Percentiles rank a stretch among this genome's conserved stretches.
phyloP scores from a whole-genome alignment of 2,888 invertebrate species.

The Megastigmus dorsalis region DNA sequence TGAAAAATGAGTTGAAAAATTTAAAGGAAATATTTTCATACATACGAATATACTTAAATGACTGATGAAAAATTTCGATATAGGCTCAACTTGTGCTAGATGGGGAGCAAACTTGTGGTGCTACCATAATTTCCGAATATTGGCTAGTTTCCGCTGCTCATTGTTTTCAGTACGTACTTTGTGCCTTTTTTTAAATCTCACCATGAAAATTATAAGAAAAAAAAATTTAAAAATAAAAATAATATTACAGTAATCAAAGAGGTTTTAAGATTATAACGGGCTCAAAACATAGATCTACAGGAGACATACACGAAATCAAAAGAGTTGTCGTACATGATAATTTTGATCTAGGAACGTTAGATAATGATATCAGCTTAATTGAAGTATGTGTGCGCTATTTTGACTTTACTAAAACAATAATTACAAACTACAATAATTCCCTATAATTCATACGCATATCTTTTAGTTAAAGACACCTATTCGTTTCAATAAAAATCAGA shows the following conservation, averaged over 20 bases:
- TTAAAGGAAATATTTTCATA: background rate
- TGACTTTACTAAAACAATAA: background rate
- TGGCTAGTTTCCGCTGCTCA: conserved; percentile 30
- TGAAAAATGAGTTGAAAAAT: background rate
- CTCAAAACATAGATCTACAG: background rate
- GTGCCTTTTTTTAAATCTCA: background rate
- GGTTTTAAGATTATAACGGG: background rate
- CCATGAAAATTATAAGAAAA: background rate
- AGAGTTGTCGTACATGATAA: background rate
- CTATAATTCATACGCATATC: background rate
- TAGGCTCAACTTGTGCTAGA: background rate
- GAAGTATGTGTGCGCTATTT: background rate
- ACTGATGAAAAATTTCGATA: too few relatives aligned
- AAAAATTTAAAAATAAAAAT: background rate
- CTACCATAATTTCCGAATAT: conserved; percentile 7
- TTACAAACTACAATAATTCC: background rate
- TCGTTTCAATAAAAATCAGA: conserved; percentile 14
- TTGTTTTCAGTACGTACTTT: background rate
- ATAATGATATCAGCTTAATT: conserved; percentile 30
- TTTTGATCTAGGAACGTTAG: background rate
- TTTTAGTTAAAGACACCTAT: conserved; percentile 24
- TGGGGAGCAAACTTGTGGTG: conserved; percentile 10
- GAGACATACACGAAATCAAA: conserved; percentile 1
- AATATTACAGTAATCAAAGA: background rate
- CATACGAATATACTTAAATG: background rate